Percentiles rank a stretch among this genome's conserved stretches.
Conservation (phyloP, 2,888 invertebrate species). For the Netelia virgata region DNA sequence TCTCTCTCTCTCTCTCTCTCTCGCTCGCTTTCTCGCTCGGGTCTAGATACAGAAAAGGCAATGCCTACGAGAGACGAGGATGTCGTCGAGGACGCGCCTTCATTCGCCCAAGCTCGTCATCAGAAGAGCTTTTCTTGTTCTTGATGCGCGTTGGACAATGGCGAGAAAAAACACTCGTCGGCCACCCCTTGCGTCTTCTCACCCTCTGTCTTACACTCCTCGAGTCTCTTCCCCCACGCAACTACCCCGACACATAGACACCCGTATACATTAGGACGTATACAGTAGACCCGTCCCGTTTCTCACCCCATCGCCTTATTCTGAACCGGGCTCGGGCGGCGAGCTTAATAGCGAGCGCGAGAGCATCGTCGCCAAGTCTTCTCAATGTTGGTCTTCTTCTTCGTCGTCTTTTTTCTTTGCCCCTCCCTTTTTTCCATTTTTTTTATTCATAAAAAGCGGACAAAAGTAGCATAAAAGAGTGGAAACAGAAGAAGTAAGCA, state of each 20-base stretch:
- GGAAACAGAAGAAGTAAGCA: constrained; percentile 70
- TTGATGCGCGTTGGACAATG: constrained; percentile 82
- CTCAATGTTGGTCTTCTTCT: constrained; percentile 73
- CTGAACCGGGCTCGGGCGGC: constrained; percentile 57
- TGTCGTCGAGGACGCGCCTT: constrained; percentile 72
- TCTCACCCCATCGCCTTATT: constrained; percentile 57
- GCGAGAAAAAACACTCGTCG: constrained; percentile 78
- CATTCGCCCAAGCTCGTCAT: constrained; percentile 72
- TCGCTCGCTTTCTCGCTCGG: constrained; percentile 58
- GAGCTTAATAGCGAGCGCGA: constrained; percentile 54
- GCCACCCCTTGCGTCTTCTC: constrained; percentile 68
- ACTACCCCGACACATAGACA: constrained; percentile 39
- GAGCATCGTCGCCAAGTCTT: constrained; percentile 67
- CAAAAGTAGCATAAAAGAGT: constrained; percentile 78
- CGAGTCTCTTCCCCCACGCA: constrained; percentile 65
- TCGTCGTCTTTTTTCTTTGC: constrained; percentile 66
- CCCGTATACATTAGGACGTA: constrained; percentile 18
- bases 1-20: background rate
- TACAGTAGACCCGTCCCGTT: constrained; percentile 21
- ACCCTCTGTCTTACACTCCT: constrained; percentile 66
- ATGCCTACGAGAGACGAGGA: constrained; percentile 60
- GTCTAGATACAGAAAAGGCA: constrained; percentile 57
- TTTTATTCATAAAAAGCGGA: constrained; percentile 71
- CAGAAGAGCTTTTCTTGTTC: constrained; percentile 80
- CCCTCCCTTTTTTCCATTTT: constrained; percentile 68